These are phyloP conservation scores for Diachrysia chrysitis DNA, from an alignment of 2,888 invertebrate species.

Conservation along the genomic window DNA sequence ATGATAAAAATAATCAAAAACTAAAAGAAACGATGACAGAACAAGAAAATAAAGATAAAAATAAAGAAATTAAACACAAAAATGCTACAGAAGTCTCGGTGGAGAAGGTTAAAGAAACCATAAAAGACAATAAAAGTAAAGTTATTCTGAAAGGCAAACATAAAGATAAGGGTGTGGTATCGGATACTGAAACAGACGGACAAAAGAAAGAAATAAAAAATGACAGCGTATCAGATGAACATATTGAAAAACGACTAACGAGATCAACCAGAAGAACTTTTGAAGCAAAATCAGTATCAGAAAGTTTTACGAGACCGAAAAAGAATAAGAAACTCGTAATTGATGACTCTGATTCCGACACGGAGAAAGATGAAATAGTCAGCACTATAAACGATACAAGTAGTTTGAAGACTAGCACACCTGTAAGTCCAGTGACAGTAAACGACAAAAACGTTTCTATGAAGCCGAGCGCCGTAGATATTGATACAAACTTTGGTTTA, in stretches of 20 bases:
- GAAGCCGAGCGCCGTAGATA: slow-evolving; percentile 29
- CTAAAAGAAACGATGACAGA: slow-evolving; percentile 17
- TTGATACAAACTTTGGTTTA: slow-evolving; percentile 67
- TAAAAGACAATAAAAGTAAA: slow-evolving; percentile 24
- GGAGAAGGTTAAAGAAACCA: slow-evolving; percentile 33
- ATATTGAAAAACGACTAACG: slow-evolving; percentile 64
- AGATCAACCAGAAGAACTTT: slow-evolving; percentile 66
- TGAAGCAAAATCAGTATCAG: slow-evolving; percentile 39
- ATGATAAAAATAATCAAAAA: slow-evolving; percentile 32
- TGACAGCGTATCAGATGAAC: slow-evolving; percentile 26
- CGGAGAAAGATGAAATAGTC: slow-evolving; percentile 43
- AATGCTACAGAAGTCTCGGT: slow-evolving; percentile 32
- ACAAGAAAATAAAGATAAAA: slow-evolving; percentile 40
- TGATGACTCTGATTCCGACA: slow-evolving; percentile 74
- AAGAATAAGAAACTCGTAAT: slow-evolving; percentile 66
- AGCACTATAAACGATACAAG: slow-evolving; percentile 1
- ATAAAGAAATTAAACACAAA: slow-evolving; percentile 23
- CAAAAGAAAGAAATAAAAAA: slow-evolving; percentile 2
- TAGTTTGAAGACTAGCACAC: not conserved
- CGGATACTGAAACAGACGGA: slow-evolving; percentile 23
- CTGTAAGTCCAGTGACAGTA: slow-evolving; percentile 4
- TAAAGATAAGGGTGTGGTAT: slow-evolving; percentile 32
- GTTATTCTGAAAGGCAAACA: slow-evolving; percentile 25
- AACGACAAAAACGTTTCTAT: slow-evolving; percentile 28
- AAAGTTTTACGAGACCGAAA: slow-evolving; percentile 36